Conservation (phyloP, 2,113 vertebrate genomes). For the Stictonetta naevosa region DNA sequence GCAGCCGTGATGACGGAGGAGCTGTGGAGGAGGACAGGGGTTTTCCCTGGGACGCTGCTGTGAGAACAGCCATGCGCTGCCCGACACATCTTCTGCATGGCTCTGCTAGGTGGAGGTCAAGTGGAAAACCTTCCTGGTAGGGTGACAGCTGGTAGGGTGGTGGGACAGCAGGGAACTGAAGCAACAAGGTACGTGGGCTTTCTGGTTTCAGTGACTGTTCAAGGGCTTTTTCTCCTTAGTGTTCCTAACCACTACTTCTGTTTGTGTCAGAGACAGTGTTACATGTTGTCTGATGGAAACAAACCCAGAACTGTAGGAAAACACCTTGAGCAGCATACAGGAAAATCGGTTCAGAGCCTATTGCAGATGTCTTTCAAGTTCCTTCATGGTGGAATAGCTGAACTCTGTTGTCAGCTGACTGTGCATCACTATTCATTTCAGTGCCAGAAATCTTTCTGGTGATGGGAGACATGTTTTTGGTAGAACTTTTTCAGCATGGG, state of each 20-base stretch:
- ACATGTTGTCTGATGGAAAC: not conserved
- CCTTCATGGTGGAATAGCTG: not conserved
- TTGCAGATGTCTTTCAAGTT: not conserved
- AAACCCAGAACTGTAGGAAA: not conserved
- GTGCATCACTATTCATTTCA: not conserved
- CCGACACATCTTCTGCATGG: not conserved
- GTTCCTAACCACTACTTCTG: not conserved
- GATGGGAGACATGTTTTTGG: not conserved
- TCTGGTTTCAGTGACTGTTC: not conserved
- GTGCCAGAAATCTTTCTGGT: not conserved
- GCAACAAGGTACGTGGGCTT: not conserved
- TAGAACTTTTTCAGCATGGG: not conserved
- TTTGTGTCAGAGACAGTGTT: not conserved
- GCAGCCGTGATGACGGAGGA: not conserved
- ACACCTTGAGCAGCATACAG: not conserved
- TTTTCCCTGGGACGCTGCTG: not conserved
- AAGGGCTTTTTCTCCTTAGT: not conserved
- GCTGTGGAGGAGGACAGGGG: not conserved
- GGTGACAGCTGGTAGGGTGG: not conserved
- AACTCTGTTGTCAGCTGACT: not conserved
- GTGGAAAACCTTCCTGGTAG: too few relatives aligned
- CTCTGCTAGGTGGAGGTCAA: not conserved
- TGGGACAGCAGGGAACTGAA: not conserved
- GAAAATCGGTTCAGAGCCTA: not conserved
- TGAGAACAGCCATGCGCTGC: too few relatives aligned